Conservation (phyloP, 2,797 vertebrate genomes). For the Acanthis flammea region DNA sequence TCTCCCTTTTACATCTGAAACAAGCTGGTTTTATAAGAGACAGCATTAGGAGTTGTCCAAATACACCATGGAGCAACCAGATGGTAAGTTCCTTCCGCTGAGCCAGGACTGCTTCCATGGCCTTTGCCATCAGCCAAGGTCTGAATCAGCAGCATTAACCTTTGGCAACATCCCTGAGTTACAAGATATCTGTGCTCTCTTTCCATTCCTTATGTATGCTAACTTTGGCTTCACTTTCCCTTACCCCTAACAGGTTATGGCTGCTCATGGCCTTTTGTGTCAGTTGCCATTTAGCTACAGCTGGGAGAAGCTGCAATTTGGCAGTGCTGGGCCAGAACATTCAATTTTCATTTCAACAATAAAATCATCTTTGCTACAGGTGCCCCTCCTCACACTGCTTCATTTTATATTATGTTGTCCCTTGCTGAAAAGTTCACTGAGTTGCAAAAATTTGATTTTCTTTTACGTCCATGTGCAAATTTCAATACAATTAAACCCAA, state of each 20-base stretch:
- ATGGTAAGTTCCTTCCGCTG: neutral
- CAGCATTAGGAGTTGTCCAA: neutral
- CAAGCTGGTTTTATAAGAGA: neutral
- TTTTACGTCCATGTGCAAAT: rapidly evolving
- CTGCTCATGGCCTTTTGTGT: neutral
- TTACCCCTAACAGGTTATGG: neutral
- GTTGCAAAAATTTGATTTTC: neutral
- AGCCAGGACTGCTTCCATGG: neutral
- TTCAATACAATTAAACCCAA: neutral
- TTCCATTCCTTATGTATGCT: neutral
- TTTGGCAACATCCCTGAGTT: neutral
- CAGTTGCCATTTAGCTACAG: neutral
- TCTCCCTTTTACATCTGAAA: neutral
- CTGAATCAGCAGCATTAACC: conserved; percentile 1
- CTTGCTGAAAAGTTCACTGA: neutral
- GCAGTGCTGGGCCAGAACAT: neutral
- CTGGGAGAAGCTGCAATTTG: neutral
- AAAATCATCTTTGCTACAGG: neutral
- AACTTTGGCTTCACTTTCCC: neutral
- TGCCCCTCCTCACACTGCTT: neutral
- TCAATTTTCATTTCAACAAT: neutral
- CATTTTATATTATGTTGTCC: neutral
- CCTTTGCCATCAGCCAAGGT: neutral
- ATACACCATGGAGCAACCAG: neutral
- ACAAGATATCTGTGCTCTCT: neutral